These are phyloP conservation scores for Pterocles orientalis DNA, from an alignment of 2,113 vertebrate genomes.

Conservation along the genomic window DNA sequence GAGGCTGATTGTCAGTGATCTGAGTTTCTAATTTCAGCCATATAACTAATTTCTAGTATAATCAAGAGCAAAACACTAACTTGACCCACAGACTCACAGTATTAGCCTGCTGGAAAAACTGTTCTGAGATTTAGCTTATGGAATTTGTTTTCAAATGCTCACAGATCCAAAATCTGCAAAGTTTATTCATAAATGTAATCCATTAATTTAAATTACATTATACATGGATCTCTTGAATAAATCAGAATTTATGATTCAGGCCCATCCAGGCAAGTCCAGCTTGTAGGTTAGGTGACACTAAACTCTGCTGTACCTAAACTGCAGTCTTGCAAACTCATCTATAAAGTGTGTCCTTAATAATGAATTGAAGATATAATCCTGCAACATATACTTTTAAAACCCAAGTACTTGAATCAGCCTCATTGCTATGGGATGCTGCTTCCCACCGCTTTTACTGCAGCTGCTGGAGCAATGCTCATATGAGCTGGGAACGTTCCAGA, in stretches of 20 bases:
- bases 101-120: not conserved
- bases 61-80: not conserved
- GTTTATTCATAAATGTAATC: not conserved
- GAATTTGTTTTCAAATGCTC: not conserved
- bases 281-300: not conserved
- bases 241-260: not conserved
- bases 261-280: not conserved
- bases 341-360: not conserved
- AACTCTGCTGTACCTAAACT: not conserved
- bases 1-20: not conserved
- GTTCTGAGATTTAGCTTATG: not conserved
- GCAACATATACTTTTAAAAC: not conserved
- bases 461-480: conserved; percentile 7
- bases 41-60: not conserved
- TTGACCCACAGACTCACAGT: not conserved
- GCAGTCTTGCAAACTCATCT: not conserved
- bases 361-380: not conserved
- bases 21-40: not conserved
- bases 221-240: not conserved
- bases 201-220: not conserved
- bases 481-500: conserved; percentile 40
- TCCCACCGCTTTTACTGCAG: conserved; percentile 44
- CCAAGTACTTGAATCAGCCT: not conserved
- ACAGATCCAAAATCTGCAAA: not conserved
- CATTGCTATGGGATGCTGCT: conserved; percentile 46